A percentile compares a stretch with the other conserved stretches of the same genome.
Evolutionary conservation across 2,888 invertebrate genomes (phyloP).

Genomic region (Eristalis tenax): DNA sequence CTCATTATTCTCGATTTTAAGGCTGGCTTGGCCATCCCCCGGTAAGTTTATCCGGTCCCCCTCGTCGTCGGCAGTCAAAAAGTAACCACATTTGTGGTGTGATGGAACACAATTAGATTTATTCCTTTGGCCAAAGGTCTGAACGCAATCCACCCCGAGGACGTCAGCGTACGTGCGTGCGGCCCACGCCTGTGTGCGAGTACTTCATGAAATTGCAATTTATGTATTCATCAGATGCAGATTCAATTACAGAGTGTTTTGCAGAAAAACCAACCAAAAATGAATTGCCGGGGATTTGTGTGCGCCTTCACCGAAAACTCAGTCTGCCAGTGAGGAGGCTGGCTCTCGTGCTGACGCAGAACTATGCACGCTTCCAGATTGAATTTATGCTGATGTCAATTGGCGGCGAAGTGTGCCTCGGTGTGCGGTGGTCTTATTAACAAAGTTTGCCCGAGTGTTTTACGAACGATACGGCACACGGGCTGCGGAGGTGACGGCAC

Average conservation of each 20-base stretch:
- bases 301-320: neutral
- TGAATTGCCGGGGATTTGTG: conserved; percentile 32
- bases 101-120: neutral
- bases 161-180: neutral
- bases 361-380: conserved; percentile 39
- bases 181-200: neutral
- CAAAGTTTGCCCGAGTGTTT: conserved; percentile 41
- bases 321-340: neutral
- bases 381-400: conserved; percentile 46
- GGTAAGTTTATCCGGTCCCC: neutral
- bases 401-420: neutral
- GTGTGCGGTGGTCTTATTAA: conserved; percentile 32
- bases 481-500: neutral
- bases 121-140: neutral
- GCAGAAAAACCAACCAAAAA: neutral
- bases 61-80: neutral
- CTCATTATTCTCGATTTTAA: neutral
- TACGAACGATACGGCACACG: neutral
- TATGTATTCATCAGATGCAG: conserved; percentile 66
- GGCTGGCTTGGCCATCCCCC: neutral
- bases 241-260: conserved; percentile 51
- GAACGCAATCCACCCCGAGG: neutral
- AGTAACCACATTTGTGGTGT: neutral
- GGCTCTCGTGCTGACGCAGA: neutral
- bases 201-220: conserved; percentile 57